Base-by-base conservation (phyloP, 2,797 vertebrate species). In the Tragelaphus eurycerus region DNA sequence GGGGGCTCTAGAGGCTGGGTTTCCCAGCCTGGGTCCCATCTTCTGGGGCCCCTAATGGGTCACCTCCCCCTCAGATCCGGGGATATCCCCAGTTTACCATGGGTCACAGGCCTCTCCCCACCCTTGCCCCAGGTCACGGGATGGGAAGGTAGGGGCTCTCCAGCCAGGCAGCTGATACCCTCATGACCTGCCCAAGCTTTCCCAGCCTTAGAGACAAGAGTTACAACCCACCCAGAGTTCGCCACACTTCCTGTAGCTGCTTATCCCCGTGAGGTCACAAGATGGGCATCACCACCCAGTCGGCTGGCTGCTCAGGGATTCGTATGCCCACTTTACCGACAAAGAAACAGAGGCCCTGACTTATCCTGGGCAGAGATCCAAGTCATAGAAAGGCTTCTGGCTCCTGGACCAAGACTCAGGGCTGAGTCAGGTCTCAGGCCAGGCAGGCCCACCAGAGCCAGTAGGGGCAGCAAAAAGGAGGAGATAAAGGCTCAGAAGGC, bases 131-230 rank as follows among this genome's bases (percentile, higher is more conserved):
- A 10, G 64, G 91, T 96, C 97, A 97, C 8, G n/a, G 92, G 92
- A 62, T 95, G 6, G 55, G 57, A 88, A 60, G 90, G 67, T 17
- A 21, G 88, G 85, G 90, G 87, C 76, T 98, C 97, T 93, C 93
- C 96, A 97, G 81, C 11, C 23, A 96, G 82, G 94, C 97, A 97
- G 96, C 97, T 98, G 97, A 98, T 85, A 9, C 89, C 50, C 97
- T 97, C 93, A 83, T 98, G 96, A 98, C 55, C 92, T 95, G 59
- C 91, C 74, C 76, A 43, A 62, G 78, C 31, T 55, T 59, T 92
- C 82, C 43, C 59, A 57, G 94, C 59, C 62, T 86, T 67, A 48
- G 54, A 43, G 59, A 88, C 2, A 23, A 85, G 38, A 92, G 19
- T 31, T n/a, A 52, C 74, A 78, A 90, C 83, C 60, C 90, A 59